phyloP scores from a whole-genome alignment of 37 sponge, comb jelly and placozoan species.

The Geodia barretti region DNA sequence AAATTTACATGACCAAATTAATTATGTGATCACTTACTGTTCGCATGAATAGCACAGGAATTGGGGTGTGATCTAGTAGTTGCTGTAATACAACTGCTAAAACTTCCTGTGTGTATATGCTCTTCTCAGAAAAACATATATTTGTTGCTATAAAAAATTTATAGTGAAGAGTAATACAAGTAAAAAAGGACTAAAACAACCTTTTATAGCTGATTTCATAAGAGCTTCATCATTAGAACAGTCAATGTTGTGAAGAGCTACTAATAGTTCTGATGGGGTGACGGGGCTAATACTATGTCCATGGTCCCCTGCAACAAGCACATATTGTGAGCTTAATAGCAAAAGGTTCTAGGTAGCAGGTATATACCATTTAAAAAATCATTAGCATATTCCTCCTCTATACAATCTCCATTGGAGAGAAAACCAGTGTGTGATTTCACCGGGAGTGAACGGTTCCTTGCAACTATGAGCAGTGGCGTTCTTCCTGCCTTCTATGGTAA shows the following conservation, averaged over 20 bases:
- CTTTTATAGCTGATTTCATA: slow-evolving; percentile 95
- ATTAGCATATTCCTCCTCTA: too few relatives aligned
- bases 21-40: slow-evolving; percentile 68
- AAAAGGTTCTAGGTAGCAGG: too few relatives aligned
- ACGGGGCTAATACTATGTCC: slow-evolving; percentile 73
- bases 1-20: neutral
- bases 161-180: neutral
- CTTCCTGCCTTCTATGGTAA: too few relatives aligned
- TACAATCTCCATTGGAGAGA: too few relatives aligned
- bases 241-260: slow-evolving; percentile 95
- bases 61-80: slow-evolving; percentile 85
- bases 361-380: too few relatives aligned
- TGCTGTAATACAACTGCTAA: slow-evolving; percentile 91
- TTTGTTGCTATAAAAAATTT: slow-evolving; percentile 82
- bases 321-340: too few relatives aligned
- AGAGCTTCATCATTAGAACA: slow-evolving; percentile 76
- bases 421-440: too few relatives aligned
- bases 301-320: slow-evolving; percentile 48
- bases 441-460: too few relatives aligned
- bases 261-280: slow-evolving; percentile 86
- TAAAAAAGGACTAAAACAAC: slow-evolving; percentile 12
- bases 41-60: slow-evolving; percentile 96
- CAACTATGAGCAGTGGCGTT: too few relatives aligned
- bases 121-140: slow-evolving; percentile 88
- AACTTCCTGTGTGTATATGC: slow-evolving; percentile 89